These are phyloP conservation scores for Tetramorium bicarinatum DNA, from an alignment of 2,888 invertebrate species.

Conservation along the genomic window DNA sequence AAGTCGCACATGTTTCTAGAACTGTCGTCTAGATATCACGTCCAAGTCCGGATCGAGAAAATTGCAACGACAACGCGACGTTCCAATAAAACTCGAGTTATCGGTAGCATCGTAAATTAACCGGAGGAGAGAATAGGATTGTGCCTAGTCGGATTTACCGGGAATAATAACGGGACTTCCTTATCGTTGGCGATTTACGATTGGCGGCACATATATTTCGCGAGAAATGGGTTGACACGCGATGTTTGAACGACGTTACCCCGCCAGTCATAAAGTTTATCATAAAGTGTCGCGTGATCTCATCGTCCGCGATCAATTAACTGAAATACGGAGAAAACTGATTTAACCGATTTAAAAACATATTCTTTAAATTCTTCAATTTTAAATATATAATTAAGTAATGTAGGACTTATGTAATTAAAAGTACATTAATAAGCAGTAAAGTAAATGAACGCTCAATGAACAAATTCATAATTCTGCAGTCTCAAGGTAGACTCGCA, in stretches of 20 bases:
- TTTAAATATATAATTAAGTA: neutral
- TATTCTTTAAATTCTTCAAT: neutral
- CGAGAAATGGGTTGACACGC: constrained; percentile 27
- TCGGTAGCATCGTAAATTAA: constrained; percentile 53
- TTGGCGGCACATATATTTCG: constrained; percentile 31
- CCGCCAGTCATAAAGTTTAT: constrained; percentile 38
- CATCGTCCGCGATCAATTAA: constrained; percentile 11
- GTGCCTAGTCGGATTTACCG: constrained; percentile 32
- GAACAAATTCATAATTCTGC: neutral
- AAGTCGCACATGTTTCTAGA: constrained; percentile 15
- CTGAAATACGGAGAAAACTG: neutral
- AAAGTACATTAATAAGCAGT: neutral
- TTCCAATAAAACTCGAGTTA: constrained; percentile 39
- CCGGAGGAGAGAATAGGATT: constrained; percentile 32
- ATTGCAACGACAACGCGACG: constrained; percentile 22
- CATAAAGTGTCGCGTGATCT: neutral
- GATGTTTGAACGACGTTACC: constrained; percentile 30
- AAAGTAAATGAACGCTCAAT: neutral
- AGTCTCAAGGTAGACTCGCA: neutral
- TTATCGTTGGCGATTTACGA: constrained; percentile 51
- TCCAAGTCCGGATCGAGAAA: constrained; percentile 5
- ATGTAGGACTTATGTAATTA: neutral
- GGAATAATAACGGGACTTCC: constrained; percentile 53
- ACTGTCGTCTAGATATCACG: constrained; percentile 6
- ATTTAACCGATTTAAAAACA: neutral